Base-by-base conservation (phyloP, 1,140 invertebrate genomes). In the Drosophila santomea region DNA sequence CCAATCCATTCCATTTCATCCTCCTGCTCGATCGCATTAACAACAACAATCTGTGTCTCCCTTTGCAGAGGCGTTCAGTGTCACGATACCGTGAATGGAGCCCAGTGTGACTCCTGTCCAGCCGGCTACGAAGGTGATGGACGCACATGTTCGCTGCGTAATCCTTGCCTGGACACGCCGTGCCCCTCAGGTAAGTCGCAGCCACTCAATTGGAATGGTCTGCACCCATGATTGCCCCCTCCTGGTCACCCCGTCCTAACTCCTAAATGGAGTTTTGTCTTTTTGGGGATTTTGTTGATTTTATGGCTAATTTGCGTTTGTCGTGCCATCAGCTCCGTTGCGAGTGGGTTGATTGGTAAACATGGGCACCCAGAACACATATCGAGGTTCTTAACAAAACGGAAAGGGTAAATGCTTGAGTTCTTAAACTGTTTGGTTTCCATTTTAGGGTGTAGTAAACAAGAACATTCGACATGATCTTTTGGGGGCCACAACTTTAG, bases 41-140 rank as follows among this genome's bases (percentile, higher is more conserved):
- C 66, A 63, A 67, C 47, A 80, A 32, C 47, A 80, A 78, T 75
- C 52, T 72, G 61, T 69, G 74, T 55, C 58, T 61, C 47, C 54
- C 60, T 86, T 91, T 76, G 64, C 81, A 92, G 92, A 94, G 96
- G 96, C 36, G 97, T 98, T 23, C 92, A 93, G 58, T 98, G 97
- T 90, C 94, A 94, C 68, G 96, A 98, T 88, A 95, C 95, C 5
- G 90, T 94, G 3, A 94, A 94, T 64, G 96, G 96, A 47, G 96
- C 95, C 74, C 94, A 94, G 60, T 98, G 98, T 92, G 97, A 96
- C 2, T 91, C 95, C 0, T 99, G 98, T 93, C 98, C 98, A 2
- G 54, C 92, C 7, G 97, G 97, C 11, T 97, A 96, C 91, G 93
- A 94, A 11, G 98, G 98, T 20, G 96, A 99, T 90, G 98, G 98